Conservation (phyloP, 2,113 vertebrate species). For the Dicrurus megarhynchus region DNA sequence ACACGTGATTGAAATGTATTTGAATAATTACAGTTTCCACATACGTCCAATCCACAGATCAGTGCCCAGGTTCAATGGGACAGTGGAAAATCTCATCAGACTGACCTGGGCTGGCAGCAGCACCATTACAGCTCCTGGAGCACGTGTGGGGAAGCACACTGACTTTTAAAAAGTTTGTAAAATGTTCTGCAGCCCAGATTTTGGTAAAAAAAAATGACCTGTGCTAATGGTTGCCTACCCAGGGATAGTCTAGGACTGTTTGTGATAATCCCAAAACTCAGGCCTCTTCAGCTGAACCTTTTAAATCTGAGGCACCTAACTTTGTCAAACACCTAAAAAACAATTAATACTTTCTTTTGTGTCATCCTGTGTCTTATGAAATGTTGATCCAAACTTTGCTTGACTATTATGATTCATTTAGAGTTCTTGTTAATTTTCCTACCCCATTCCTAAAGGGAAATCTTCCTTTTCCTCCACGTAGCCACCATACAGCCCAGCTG, state of each 20-base stretch:
- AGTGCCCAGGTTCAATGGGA: slow-evolving; percentile 58
- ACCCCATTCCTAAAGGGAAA: background rate
- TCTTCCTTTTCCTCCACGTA: background rate
- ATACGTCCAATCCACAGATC: slow-evolving; percentile 45
- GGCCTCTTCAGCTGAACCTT: background rate
- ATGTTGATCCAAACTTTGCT: background rate
- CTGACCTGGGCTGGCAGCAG: slow-evolving; percentile 12
- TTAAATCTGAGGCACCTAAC: background rate
- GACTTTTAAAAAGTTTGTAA: background rate
- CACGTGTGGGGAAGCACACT: background rate
- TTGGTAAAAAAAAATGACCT: background rate
- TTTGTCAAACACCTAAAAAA: background rate
- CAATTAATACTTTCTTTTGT: background rate
- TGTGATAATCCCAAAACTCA: background rate
- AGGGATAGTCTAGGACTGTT: background rate
- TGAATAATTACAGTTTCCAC: slow-evolving; percentile 63
- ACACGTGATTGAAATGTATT: background rate
- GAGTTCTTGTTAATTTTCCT: background rate
- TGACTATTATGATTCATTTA: background rate
- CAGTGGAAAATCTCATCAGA: slow-evolving; percentile 27
- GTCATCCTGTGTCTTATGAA: background rate
- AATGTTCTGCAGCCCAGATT: background rate
- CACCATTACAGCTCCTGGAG: background rate
- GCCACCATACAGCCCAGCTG: background rate
- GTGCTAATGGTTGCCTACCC: background rate